Base-by-base conservation (phyloP, 2,888 invertebrate species). In the Nomada fucata region DNA sequence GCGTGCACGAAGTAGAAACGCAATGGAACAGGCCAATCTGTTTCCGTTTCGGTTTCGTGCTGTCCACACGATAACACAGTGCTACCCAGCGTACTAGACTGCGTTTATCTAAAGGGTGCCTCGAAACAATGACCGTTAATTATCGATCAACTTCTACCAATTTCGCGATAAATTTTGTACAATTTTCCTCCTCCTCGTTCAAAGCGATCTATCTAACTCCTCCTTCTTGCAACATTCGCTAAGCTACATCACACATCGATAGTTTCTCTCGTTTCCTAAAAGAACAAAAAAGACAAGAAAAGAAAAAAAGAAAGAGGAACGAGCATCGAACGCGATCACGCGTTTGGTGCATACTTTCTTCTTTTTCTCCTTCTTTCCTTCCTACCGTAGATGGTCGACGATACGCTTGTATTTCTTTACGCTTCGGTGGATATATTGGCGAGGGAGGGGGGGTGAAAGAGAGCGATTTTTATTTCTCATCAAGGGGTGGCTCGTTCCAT, bases 51-150 rank as follows among this genome's bases (percentile, higher is more conserved):
- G 61, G 50, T 52, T 69, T 71, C 69, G 78, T 80, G 77, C 64
- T 70, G 74, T 59, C 76, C 72, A 65, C 83, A 74, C 79, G 72
- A 78, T 76, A 81, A 83, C 75, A 70, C 76, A 76, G 83, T 79
- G 79, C 88, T 88, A 93, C 88, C 93, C 93, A 93, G 92, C 93
- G 93, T 93, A 93, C 93, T 93, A 93, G 93, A 93, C 91, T 92
- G 92, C 88, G 83, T 90, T 89, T 86, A 87, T 82, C 89, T 89
- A 90, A 86, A 86, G 77, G 88, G 89, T 89, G 88, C 89, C 90
- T 90, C 90, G 90, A 92, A 92, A 91, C 91, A 83, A 88, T 87
- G 81, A 87, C 86, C 88, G 88, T 86, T 89, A 91, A 89, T 90
- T 79, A 83, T 80, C 82, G 80, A 79, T 76, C 70, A 89, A 87